Conservation (phyloP, 2,113 vertebrate species). For the Malaclemys terrapin region DNA sequence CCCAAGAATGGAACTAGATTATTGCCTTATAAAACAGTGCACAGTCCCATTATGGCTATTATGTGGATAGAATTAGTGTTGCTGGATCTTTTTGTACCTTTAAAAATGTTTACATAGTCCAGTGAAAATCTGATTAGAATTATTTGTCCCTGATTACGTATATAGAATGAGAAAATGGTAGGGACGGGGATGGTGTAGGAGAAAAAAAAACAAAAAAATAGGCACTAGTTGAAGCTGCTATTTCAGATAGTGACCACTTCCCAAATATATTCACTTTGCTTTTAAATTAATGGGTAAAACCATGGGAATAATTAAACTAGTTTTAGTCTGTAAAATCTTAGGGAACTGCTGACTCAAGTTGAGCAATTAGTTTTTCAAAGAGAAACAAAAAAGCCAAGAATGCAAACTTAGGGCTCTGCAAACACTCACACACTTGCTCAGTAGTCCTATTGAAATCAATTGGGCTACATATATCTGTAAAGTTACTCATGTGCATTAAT, state of each 20-base stretch:
- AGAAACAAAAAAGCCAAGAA: conserved; percentile 22
- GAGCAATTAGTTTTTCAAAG: not conserved
- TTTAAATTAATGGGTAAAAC: conserved; percentile 5
- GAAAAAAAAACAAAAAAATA: not conserved
- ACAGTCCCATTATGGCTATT: not conserved
- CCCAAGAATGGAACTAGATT: not conserved
- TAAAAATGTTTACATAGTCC: not conserved
- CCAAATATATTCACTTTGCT: not conserved
- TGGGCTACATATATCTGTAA: conserved; percentile 11
- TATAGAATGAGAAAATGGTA: not conserved
- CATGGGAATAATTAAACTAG: not conserved
- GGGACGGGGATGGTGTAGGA: not conserved
- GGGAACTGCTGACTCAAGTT: conserved; percentile 20
- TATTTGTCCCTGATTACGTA: not conserved
- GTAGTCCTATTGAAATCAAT: not conserved
- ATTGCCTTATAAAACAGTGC: conserved; percentile 10
- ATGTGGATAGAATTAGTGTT: not conserved
- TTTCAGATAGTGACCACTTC: not conserved
- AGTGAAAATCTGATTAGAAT: not conserved
- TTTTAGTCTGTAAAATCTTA: conserved; percentile 16
- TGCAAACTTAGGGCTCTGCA: not conserved
- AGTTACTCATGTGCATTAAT: not conserved
- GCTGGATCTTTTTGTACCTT: not conserved
- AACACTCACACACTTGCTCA: not conserved
- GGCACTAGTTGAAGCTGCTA: not conserved